Conservation (phyloP, 2,888 invertebrate species). For the Vannuccia rotundouncinata region DNA sequence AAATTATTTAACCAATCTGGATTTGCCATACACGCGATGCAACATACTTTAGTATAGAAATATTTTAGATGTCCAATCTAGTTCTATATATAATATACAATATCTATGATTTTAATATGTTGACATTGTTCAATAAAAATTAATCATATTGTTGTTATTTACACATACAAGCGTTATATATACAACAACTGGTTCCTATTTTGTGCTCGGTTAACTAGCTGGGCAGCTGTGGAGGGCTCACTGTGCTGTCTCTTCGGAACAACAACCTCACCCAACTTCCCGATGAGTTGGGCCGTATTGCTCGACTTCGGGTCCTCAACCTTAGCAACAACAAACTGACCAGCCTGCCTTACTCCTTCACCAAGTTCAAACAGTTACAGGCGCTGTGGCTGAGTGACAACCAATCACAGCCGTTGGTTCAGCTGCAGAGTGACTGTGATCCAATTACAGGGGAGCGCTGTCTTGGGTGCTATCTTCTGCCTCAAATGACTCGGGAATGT, state of each 20-base stretch:
- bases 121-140: no score
- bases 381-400: conserved; percentile 90
- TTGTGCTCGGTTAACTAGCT: conserved; percentile 62
- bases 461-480: conserved; percentile 82
- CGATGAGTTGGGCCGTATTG: conserved; percentile 79
- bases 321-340: conserved; percentile 76
- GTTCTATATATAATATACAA: no score
- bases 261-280: conserved; percentile 76
- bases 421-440: conserved; percentile 78
- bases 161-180: no score
- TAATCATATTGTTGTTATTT: no score
- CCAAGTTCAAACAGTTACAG: conserved; percentile 64
- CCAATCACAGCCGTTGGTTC: conserved; percentile 78
- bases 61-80: no score
- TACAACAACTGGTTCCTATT: no score
- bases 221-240: conserved; percentile 75
- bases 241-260: conserved; percentile 73
- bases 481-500: conserved; percentile 61
- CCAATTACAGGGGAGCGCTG: conserved; percentile 71
- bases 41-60: no score
- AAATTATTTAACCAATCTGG: no score
- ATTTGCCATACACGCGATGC: no score
- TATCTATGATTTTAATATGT: no score
- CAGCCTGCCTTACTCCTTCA: conserved; percentile 76
- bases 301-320: conserved; percentile 74